These are phyloP conservation scores for Sarcophaga variegata DNA, from an alignment of 2,888 invertebrate species.

Conservation along the genomic window DNA sequence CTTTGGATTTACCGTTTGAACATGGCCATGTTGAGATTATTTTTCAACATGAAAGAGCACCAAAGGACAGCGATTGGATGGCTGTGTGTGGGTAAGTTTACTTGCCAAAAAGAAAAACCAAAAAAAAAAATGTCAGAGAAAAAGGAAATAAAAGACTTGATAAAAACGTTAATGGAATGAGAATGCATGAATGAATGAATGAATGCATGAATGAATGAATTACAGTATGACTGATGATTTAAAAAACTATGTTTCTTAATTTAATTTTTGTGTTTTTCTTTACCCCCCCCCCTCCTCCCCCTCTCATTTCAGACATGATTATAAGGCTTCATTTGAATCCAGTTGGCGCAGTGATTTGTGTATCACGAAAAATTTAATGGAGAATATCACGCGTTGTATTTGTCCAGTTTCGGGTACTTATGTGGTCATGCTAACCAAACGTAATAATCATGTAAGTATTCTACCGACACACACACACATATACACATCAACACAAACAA, in stretches of 20 bases:
- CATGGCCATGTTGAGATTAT: conserved; percentile 82
- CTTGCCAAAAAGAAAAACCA: background rate
- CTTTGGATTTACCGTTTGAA: conserved; percentile 80
- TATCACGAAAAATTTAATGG: conserved; percentile 82
- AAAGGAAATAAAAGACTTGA: background rate
- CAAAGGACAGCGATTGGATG: conserved; percentile 79
- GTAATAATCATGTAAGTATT: conserved; percentile 82
- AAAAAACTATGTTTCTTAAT: background rate
- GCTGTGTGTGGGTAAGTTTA: conserved; percentile 81
- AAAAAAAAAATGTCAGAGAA: background rate
- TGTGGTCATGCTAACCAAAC: conserved; percentile 85
- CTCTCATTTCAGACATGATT: conserved; percentile 78
- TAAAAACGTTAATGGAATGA: background rate
- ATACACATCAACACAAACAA: conserved; percentile 1
- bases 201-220: no score
- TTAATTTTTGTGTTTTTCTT: background rate
- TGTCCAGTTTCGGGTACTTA: conserved; percentile 86
- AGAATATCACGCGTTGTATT: conserved; percentile 84
- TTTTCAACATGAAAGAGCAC: conserved; percentile 81
- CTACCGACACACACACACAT: background rate
- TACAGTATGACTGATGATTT: no score
- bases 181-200: no score
- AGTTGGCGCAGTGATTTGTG: conserved; percentile 86
- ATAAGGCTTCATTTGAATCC: conserved; percentile 83
- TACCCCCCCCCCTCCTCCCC: background rate